Percentiles rank a stretch among this genome's conserved stretches.
Conservation (phyloP, 2,888 invertebrate species). For the Tenthredo notha region DNA sequence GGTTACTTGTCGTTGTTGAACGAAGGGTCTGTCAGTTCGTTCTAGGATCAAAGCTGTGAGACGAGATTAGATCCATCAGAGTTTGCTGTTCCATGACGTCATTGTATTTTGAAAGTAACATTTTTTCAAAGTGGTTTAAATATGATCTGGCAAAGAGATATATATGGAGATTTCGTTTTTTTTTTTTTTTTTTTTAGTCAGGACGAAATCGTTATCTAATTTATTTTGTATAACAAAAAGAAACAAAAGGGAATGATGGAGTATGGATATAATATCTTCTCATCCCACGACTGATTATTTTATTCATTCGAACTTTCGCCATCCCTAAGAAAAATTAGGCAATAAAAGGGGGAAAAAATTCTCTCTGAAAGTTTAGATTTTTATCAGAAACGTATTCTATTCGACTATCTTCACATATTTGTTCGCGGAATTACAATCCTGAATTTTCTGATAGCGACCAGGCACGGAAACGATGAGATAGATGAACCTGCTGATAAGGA, state of each 20-base stretch:
- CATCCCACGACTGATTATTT: not conserved
- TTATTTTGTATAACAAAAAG: not conserved
- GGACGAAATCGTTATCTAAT: not conserved
- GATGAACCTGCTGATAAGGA: conserved; percentile 44
- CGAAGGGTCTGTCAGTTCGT: conserved; percentile 20
- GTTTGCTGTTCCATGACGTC: conserved; percentile 1
- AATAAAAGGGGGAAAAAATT: not conserved
- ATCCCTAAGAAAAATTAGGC: not conserved
- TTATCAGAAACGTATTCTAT: conserved; percentile 39
- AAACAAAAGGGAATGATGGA: no score
- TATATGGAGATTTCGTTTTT: not conserved
- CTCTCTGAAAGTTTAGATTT: conserved; percentile 11
- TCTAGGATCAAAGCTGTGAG: conserved; percentile 29
- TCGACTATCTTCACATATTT: conserved; percentile 45
- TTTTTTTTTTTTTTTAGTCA: no score
- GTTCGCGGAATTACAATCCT: conserved; percentile 38
- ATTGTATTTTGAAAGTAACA: not conserved
- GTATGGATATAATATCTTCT: not conserved
- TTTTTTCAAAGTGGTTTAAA: not conserved
- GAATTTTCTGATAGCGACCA: conserved; percentile 29
- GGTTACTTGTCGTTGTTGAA: conserved; percentile 13
- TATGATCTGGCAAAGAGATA: not conserved
- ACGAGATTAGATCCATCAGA: conserved; percentile 29
- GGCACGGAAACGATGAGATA: conserved; percentile 22
- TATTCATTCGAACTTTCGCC: conserved; percentile 23